Percentiles rank a stretch among this genome's conserved stretches.
Evolutionary conservation across 2,888 invertebrate species (phyloP).

Genomic region (Drosophila monieri): DNA sequence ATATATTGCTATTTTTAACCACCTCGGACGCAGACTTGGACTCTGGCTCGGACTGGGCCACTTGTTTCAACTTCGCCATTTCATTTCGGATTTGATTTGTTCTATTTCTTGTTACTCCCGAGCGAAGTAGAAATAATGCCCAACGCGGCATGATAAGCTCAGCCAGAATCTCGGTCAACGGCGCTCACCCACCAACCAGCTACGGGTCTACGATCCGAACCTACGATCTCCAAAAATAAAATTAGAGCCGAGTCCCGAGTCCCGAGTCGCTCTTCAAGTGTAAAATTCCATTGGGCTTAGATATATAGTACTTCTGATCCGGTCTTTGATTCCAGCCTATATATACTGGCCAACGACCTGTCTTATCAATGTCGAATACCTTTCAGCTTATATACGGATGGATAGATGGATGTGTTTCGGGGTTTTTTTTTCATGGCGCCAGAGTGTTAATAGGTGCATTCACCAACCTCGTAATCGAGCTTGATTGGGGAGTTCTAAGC

Average conservation of each 20-base stretch:
- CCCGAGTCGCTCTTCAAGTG: background rate
- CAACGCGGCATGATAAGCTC: background rate
- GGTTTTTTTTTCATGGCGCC: background rate
- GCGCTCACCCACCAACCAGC: background rate
- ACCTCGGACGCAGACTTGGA: background rate
- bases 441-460: conserved; percentile 59
- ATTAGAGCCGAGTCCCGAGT: background rate
- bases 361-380: conserved; percentile 39
- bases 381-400: background rate
- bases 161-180: conserved; percentile 12
- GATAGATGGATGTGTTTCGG: background rate
- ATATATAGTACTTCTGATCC: conserved; percentile 5
- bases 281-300: conserved; percentile 17
- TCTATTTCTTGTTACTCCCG: background rate
- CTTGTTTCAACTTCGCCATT: background rate
- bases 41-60: background rate
- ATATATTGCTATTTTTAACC: conserved; percentile 9
- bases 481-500: background rate
- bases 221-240: conserved; percentile 9
- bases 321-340: background rate
- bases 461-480: conserved; percentile 32
- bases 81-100: background rate
- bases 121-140: conserved; percentile 1
- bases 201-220: background rate
- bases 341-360: conserved; percentile 20